Percentiles rank a stretch among this genome's conserved stretches.
Evolutionary conservation across 2,888 invertebrate genomes (phyloP).

Genomic region (Oegoconia quadripuncta): DNA sequence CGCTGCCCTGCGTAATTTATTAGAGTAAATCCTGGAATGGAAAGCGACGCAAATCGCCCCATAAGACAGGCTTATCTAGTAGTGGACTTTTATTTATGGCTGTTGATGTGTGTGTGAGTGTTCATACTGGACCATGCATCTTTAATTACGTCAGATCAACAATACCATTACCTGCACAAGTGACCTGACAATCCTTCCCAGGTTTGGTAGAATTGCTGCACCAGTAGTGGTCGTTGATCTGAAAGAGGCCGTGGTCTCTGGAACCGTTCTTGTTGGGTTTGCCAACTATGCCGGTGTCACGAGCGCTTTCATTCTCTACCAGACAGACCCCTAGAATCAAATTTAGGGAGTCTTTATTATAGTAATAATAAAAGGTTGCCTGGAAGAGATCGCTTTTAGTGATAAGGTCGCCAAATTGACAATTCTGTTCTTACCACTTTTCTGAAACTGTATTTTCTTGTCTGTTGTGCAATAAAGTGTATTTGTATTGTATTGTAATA

Average conservation of each 20-base stretch:
- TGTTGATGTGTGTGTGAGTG: not conserved
- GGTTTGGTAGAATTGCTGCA: conserved; percentile 23
- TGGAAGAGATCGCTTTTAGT: too few relatives aligned
- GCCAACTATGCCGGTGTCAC: conserved; percentile 61
- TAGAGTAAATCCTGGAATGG: not conserved
- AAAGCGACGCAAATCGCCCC: not conserved
- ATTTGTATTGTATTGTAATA: too few relatives aligned
- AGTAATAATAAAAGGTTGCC: too few relatives aligned
- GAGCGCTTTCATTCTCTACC: conserved; percentile 67
- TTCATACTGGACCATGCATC: not conserved
- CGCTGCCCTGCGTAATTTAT: too few relatives aligned
- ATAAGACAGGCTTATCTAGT: not conserved
- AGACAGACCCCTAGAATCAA: conserved; percentile 69
- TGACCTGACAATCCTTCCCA: conserved; percentile 39
- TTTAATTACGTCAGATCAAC: not conserved
- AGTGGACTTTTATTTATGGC: not conserved
- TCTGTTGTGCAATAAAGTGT: too few relatives aligned
- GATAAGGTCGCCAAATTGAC: too few relatives aligned
- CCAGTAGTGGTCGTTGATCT: conserved; percentile 37
- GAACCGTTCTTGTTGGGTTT: conserved; percentile 65
- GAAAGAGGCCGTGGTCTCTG: conserved; percentile 41
- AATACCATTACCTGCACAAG: conserved; percentile 40
- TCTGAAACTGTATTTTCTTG: too few relatives aligned
- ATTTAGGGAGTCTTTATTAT: too few relatives aligned
- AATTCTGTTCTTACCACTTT: too few relatives aligned